These are phyloP conservation scores for Seira sanloemensis DNA, from an alignment of 2,888 invertebrate genomes.

Conservation along the genomic window DNA sequence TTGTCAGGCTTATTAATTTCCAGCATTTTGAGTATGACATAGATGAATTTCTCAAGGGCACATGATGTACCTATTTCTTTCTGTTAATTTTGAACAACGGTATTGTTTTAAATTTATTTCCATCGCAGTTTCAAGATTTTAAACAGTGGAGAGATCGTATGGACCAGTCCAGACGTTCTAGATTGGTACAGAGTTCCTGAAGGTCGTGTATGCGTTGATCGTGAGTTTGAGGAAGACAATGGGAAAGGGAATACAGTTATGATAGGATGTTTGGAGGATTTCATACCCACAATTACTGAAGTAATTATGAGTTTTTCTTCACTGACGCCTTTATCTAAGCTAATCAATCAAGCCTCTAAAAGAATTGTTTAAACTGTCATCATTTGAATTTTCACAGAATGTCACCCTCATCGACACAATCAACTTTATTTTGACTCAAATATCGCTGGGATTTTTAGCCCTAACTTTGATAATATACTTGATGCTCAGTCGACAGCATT, in stretches of 20 bases:
- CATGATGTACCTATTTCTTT: too few species aligned
- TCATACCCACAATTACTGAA: constrained; percentile 63
- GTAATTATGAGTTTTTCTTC: too few species aligned
- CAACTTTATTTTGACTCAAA: constrained; percentile 64
- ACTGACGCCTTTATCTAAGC: too few species aligned
- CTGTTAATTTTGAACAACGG: too few species aligned
- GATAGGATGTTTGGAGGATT: constrained; percentile 64
- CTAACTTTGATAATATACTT: constrained; percentile 61
- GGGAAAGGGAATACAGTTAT: constrained; percentile 50
- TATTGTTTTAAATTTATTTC: too few species aligned
- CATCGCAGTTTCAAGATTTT: constrained; percentile 66
- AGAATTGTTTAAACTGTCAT: too few species aligned
- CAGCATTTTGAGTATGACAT: constrained; percentile 65
- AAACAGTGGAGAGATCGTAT: constrained; percentile 61
- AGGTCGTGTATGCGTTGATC: constrained; percentile 62
- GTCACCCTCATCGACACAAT: constrained; percentile 65
- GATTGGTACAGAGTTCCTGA: constrained; percentile 64
- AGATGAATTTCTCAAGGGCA: too few species aligned
- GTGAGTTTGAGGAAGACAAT: constrained; percentile 53
- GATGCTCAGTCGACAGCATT: constrained; percentile 59
- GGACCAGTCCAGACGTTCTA: constrained; percentile 66
- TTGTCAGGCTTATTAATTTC: constrained; percentile 63
- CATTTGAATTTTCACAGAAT: constrained; percentile 41
- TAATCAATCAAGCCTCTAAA: too few species aligned
- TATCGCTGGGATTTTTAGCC: constrained; percentile 63